phyloP scores from a whole-genome alignment of 2,888 invertebrate species.

The Tetrapedia diversipes region DNA sequence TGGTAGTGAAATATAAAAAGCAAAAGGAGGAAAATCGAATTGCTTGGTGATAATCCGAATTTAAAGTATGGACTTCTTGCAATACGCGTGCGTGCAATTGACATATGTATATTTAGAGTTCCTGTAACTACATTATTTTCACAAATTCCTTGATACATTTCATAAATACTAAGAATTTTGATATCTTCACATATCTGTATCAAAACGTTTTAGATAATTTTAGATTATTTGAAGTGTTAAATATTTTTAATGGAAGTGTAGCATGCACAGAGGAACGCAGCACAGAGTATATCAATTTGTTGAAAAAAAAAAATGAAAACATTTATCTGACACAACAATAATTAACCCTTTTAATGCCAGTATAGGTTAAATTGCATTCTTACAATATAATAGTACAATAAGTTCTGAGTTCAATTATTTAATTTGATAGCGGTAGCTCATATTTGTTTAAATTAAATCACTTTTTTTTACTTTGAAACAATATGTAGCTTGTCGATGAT shows the following conservation, averaged over 20 bases:
- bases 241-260: conserved; percentile 50
- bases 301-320: conserved; percentile 26
- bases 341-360: conserved; percentile 65
- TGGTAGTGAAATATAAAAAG: conserved; percentile 13
- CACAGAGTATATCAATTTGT: conserved; percentile 47
- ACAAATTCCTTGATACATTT: conserved; percentile 29
- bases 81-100: conserved; percentile 22
- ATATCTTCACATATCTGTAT: conserved; percentile 45
- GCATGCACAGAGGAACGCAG: conserved; percentile 19
- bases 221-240: conserved; percentile 56
- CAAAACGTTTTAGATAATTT: conserved; percentile 37
- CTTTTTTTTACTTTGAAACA: not conserved
- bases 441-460: conserved; percentile 17
- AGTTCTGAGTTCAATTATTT: conserved; percentile 38
- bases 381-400: conserved; percentile 28
- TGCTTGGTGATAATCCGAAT: conserved; percentile 50
- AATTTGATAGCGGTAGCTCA: conserved; percentile 43
- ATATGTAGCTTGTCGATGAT: not conserved
- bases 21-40: conserved; percentile 8
- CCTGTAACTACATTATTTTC: conserved; percentile 47
- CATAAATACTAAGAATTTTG: conserved; percentile 38
- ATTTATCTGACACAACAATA: conserved; percentile 56
- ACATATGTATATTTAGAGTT: conserved; percentile 45
- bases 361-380: conserved; percentile 54
- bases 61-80: conserved; percentile 46